Percentiles rank a stretch among this genome's conserved stretches.
Evolutionary conservation across 2,888 invertebrate species (phyloP).

Genomic region (Tetanocera ferruginea): DNA sequence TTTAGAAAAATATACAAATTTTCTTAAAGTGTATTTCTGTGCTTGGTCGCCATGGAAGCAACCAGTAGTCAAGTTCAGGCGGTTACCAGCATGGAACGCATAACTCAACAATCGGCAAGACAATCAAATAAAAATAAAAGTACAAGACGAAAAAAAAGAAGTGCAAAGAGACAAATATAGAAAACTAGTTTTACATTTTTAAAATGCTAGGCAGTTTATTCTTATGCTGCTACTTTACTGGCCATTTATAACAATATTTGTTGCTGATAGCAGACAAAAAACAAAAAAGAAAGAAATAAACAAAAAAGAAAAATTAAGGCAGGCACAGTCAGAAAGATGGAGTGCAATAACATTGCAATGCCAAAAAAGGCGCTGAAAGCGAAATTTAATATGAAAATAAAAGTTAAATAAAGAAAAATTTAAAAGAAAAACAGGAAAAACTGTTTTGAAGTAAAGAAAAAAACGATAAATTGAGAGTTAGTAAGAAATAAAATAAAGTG

Average conservation of each 20-base stretch:
- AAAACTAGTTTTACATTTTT: conserved; percentile 20
- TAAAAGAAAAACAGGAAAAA: background rate
- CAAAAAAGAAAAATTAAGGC: background rate
- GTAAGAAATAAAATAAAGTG: background rate
- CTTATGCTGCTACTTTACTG: background rate
- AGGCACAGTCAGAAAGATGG: background rate
- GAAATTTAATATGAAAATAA: conserved; percentile 31
- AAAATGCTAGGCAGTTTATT: conserved; percentile 14
- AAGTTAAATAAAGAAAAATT: conserved; percentile 18
- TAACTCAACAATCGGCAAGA: conserved; percentile 20
- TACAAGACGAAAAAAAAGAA: background rate
- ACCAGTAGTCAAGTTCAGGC: conserved; percentile 29
- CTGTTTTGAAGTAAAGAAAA: background rate
- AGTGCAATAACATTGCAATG: background rate
- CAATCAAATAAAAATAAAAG: conserved; percentile 6
- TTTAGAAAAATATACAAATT: background rate
- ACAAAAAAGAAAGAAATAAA: background rate
- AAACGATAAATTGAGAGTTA: background rate
- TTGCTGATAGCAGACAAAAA: background rate
- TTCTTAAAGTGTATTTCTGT: background rate
- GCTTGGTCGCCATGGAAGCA: background rate
- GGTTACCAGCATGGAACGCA: conserved; percentile 31
- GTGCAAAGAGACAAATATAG: conserved; percentile 17
- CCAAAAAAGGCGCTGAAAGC: conserved; percentile 37
- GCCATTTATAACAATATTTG: background rate